Evolutionary conservation across 1,140 invertebrate species (phyloP), one percentile per base, ranked within the genome.

Genomic region (Heliconius hewitsoni): DNA sequence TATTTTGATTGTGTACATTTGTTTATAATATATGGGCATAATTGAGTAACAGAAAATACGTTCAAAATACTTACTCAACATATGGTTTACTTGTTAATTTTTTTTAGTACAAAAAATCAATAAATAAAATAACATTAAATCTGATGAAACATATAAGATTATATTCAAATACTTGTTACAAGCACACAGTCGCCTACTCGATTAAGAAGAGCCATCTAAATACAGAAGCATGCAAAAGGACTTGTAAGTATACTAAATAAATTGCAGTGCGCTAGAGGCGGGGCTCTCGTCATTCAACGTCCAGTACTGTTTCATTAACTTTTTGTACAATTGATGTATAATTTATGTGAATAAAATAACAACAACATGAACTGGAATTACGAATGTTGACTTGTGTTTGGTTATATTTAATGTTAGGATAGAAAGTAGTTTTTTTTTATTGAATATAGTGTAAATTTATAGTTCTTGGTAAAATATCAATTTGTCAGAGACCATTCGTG

Each of bases 201-300:
- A 81, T 81, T 81, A 74, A 66, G 75, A 74, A 39, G 60, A 70
- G 71, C 74, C 55, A 76, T 78, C 73, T 84, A 84, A 86, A 84
- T 86, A 72, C 78, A 82, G 81, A 84, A 87, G 89, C 91, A 91
- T 85, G 88, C 88, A 89, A 90, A 86, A 90, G 88, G 89, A 85
- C 83, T 87, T 85, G 81, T 85, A 76, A 83, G 78, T 79, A 84
- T 86, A 82, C 83, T 74, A 81, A 88, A 91, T 91, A 91, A 90
- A 93, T 91, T 84, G 90, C 89, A 81, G 89, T 90, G 87, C 85
- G 81, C 83, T 85, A 85, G 85, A 86, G 90, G 91, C 87, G 90
- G 81, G 85, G 81, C 78, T 70, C 85, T 86, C 88, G 87, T 92
- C 90, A 88, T 85, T 91, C 87, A 91, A 87, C 83, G 90, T 92